phyloP scores from a whole-genome alignment of 1,140 invertebrate species.

The Diuraphis noxia region DNA sequence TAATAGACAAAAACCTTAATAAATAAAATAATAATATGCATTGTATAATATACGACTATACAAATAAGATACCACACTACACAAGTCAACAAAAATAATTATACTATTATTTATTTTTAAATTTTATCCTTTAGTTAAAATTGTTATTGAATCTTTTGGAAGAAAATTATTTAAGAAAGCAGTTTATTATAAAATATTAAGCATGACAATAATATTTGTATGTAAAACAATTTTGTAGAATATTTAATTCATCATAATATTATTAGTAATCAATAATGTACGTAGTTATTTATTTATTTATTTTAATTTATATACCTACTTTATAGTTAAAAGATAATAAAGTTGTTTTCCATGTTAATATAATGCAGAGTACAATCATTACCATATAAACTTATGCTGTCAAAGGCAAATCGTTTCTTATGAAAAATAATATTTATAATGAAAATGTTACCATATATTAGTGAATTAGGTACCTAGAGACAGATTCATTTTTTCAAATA shows the following conservation, averaged over 20 bases:
- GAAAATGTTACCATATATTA: not conserved
- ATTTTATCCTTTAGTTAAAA: not conserved
- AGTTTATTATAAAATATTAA: not conserved
- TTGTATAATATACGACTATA: not conserved
- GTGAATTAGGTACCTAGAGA: not conserved
- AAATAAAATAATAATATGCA: not conserved
- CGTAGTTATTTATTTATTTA: not conserved
- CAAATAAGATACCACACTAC: not conserved
- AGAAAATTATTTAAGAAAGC: not conserved
- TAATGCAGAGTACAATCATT: not conserved
- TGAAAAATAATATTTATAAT: not conserved
- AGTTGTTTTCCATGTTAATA: not conserved
- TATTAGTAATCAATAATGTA: not conserved
- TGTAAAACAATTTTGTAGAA: not conserved
- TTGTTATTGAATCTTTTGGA: not conserved
- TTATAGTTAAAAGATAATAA: not conserved
- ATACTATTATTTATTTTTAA: not conserved
- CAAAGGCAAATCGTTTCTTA: not conserved
- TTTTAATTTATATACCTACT: not conserved
- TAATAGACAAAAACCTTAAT: not conserved
- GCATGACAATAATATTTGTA: slow-evolving; percentile 29
- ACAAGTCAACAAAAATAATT: not conserved
- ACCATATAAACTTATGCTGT: not conserved
- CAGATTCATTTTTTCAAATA: not conserved
- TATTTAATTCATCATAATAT: not conserved